phyloP scores from a whole-genome alignment of 2,888 invertebrate species.

The Ophonus ardosiacus region DNA sequence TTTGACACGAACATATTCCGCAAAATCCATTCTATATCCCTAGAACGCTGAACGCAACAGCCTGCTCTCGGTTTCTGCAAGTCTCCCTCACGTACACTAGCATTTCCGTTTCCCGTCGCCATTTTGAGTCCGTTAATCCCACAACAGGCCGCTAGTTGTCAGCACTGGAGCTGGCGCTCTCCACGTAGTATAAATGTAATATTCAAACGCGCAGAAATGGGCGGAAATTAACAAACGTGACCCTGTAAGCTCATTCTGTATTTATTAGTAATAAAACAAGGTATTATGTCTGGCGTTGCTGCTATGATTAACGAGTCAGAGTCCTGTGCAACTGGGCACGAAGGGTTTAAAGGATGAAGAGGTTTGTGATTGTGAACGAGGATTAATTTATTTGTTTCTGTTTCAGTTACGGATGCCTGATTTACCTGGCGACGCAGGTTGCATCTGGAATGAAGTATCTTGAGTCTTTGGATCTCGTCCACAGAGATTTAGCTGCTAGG shows the following conservation, averaged over 20 bases:
- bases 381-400: slow-evolving; percentile 66
- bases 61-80: not conserved
- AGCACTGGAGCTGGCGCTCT: not conserved
- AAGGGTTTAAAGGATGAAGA: slow-evolving; percentile 6
- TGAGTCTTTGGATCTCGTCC: slow-evolving; percentile 92
- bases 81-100: slow-evolving; percentile 1
- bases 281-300: slow-evolving; percentile 66
- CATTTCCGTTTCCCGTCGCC: slow-evolving; percentile 46
- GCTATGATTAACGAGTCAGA: slow-evolving; percentile 60
- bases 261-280: slow-evolving; percentile 70
- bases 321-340: slow-evolving; percentile 1
- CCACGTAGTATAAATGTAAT: slow-evolving; percentile 65
- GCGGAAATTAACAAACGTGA: slow-evolving; percentile 71
- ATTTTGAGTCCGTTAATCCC: slow-evolving; percentile 48
- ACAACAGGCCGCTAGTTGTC: slow-evolving; percentile 48
- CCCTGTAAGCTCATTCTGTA: slow-evolving; percentile 69
- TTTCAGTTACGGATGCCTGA: slow-evolving; percentile 88
- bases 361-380: slow-evolving; percentile 16
- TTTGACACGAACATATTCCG: slow-evolving; percentile 27
- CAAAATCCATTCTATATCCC: slow-evolving; percentile 12
- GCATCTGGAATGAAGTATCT: slow-evolving; percentile 96
- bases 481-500: slow-evolving; percentile 93
- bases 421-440: slow-evolving; percentile 92
- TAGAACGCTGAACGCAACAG: slow-evolving; percentile 5
- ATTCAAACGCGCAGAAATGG: slow-evolving; percentile 68